phyloP scores from a whole-genome alignment of 2,797 vertebrate species.

The Anniella stebbinsi region DNA sequence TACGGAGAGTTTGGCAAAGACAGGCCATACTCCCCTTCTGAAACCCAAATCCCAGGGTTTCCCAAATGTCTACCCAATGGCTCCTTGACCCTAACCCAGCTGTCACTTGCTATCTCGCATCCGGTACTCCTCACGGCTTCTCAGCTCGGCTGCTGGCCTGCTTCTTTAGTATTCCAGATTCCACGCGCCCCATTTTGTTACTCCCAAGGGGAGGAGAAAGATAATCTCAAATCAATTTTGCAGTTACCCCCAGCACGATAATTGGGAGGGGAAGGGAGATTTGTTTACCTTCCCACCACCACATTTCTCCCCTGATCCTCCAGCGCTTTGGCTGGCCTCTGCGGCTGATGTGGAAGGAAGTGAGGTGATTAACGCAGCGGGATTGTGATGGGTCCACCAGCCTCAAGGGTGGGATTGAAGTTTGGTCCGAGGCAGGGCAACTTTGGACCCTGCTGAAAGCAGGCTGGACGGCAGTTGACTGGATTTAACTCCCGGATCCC shows the following conservation, averaged over 20 bases:
- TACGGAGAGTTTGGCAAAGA: no score
- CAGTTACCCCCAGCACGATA: background rate
- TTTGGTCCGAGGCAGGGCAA: conserved; percentile 19
- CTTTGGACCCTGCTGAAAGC: background rate
- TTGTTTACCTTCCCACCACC: background rate
- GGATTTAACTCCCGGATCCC: conserved; percentile 22
- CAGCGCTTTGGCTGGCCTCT: background rate
- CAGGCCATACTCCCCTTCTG: background rate
- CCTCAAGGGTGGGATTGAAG: background rate
- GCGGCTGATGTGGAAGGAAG: background rate
- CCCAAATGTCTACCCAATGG: background rate
- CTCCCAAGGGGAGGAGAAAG: background rate
- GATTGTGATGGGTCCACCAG: background rate
- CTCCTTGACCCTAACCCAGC: background rate
- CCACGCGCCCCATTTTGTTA: background rate
- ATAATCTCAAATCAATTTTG: background rate
- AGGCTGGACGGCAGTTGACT: conserved; percentile 15
- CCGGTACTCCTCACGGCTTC: background rate
- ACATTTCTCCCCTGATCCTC: background rate
- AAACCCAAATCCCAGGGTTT: background rate
- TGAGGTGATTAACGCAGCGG: conserved; percentile 24
- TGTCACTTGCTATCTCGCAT: background rate
- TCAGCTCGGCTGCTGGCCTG: background rate
- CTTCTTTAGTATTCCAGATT: no score
- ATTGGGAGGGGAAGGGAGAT: no score